Evolutionary conservation across 2,797 vertebrate species (phyloP), one percentile per base, ranked within the genome.

Genomic region (Rhynchonycteris naso): DNA sequence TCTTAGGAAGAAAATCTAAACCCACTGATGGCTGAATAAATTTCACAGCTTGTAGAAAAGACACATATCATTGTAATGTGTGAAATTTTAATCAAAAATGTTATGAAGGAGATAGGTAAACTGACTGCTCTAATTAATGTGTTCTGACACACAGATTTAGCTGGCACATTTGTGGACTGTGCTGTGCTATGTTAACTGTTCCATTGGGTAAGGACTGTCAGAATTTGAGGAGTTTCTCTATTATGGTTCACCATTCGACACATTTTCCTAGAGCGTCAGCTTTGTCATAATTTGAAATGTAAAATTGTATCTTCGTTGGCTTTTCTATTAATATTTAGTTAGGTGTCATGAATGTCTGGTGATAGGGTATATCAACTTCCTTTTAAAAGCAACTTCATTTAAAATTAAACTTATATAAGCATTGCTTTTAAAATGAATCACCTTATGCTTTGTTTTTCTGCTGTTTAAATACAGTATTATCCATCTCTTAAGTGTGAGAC

Each of bases 41-140:
- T 99, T 99, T 99, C 99, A 99, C 99, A 99, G 99, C 98, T 99
- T 99, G 98, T 98, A 99, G 98, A 98, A 98, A 99, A 98, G 98
- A 99, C 98, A 98, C 99, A 99, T 99, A 99, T 99, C 99, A 99
- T 99, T 99, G 99, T 99, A 99, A 99, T 97, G 99, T 99, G 99
- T 99, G 99, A 99, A 99, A 99, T 99, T 99, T 99, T 99, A 99
- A 99, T 99, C 99, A 99, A 99, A 99, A 99, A 99, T 99, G 99
- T 99, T 99, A 99, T 98, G 98, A 99, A 99, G 98, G 99, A 99
- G 99, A 99, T 99, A 99, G 98, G 99, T 99, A 99, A 98, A 99
- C 98, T 99, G 98, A 99, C 98, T 98, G 98, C 98, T 99, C 98
- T 99, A 99, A 99, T 99, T 99, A 99, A 99, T 99, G 99, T 98